phyloP scores from a whole-genome alignment of 2,797 vertebrate species.

The Parauchenoglanis punctatus region DNA sequence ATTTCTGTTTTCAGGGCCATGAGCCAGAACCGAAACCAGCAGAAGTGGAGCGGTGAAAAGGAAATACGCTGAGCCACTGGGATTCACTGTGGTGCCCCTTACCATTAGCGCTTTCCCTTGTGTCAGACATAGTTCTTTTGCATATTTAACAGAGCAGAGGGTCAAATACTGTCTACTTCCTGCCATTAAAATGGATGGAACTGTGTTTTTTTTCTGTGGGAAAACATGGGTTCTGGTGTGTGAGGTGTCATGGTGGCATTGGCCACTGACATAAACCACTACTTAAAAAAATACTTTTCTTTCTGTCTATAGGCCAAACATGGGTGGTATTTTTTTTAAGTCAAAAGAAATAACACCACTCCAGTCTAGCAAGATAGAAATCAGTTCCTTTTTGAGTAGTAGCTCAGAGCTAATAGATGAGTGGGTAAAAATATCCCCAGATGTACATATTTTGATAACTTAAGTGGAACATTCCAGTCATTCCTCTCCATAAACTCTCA shows the following conservation, averaged over 20 bases:
- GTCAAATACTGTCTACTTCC: constrained; percentile 19
- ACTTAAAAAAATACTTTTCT: background rate
- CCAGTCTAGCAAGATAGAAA: constrained; percentile 7
- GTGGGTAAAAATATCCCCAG: constrained; percentile 60
- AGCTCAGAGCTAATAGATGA: constrained; percentile 37
- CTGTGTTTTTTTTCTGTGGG: constrained; percentile 30
- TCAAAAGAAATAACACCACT: background rate
- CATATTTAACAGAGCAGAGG: constrained; percentile 31
- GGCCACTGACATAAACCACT: constrained; percentile 21
- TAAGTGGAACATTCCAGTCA: constrained; percentile 73
- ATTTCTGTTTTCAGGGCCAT: background rate
- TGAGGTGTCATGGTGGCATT: constrained; percentile 29
- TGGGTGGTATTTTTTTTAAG: constrained; percentile 1
- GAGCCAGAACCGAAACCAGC: constrained; percentile 5
- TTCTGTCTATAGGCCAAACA: background rate
- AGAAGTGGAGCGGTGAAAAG: background rate
- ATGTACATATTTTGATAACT: constrained; percentile 73
- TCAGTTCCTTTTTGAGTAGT: constrained; percentile 51
- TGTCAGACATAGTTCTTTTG: constrained; percentile 7
- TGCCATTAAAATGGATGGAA: constrained; percentile 36
- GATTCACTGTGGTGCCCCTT: constrained; percentile 18
- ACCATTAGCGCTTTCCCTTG: constrained; percentile 15
- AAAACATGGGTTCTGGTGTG: constrained; percentile 42
- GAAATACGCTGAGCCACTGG: background rate
- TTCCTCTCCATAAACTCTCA: constrained; percentile 61